phyloP scores from a whole-genome alignment of 2,797 vertebrate species.

The Toxotes lorentzi region DNA sequence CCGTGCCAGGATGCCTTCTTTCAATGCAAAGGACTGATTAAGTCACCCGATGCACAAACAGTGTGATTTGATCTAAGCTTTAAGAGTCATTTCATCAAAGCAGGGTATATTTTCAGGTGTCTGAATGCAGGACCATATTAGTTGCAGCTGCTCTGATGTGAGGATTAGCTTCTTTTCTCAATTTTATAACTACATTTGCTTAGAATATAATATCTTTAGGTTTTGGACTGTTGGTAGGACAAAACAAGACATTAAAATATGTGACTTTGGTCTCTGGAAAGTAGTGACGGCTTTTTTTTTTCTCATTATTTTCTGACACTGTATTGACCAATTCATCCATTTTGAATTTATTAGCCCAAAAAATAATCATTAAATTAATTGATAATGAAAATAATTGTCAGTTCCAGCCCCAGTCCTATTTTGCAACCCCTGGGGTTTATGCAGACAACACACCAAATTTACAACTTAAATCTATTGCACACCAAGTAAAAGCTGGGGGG shows the following conservation, averaged over 20 bases:
- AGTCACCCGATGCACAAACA: constrained; percentile 36
- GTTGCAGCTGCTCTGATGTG: background rate
- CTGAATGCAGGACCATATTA: background rate
- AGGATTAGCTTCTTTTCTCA: background rate
- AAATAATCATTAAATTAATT: background rate
- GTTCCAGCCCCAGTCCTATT: background rate
- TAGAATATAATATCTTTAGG: background rate
- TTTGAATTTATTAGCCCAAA: background rate
- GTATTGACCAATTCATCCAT: background rate
- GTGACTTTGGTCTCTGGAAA: background rate
- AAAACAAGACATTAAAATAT: background rate
- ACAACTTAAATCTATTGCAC: background rate
- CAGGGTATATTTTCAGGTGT: background rate
- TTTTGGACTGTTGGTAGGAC: background rate
- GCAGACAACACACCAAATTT: background rate
- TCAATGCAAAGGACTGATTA: constrained; percentile 90
- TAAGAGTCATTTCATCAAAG: background rate
- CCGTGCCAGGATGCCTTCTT: constrained; percentile 94
- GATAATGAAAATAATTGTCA: background rate
- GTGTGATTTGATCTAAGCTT: background rate
- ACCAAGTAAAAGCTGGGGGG: background rate
- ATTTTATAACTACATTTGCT: background rate
- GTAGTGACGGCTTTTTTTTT: background rate
- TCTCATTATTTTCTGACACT: background rate
- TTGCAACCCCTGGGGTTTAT: background rate